phyloP scores from a whole-genome alignment of 2,113 vertebrate genomes.

The Aptenodytes forsteri region DNA sequence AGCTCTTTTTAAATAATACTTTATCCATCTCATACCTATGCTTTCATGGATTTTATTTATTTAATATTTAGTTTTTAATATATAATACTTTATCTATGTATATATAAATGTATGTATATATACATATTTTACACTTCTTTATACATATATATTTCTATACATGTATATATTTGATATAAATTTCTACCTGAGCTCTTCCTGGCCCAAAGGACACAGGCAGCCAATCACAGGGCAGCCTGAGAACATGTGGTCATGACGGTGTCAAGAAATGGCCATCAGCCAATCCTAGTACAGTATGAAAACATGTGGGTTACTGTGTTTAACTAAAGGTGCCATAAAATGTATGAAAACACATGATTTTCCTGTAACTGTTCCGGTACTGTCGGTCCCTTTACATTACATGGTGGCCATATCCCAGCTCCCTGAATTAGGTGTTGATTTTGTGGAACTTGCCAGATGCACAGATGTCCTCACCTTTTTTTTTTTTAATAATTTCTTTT shows the following conservation, averaged over 20 bases:
- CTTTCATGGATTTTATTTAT: neutral
- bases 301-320: neutral
- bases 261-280: neutral
- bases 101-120: too few relatives aligned
- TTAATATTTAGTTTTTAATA: neutral
- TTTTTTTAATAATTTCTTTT: neutral
- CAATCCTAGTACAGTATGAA: neutral
- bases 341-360: neutral
- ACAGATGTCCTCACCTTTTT: neutral
- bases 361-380: neutral
- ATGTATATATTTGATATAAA: neutral
- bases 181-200: neutral
- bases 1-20: neutral
- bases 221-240: neutral
- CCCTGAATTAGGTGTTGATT: slow-evolving; percentile 52
- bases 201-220: neutral
- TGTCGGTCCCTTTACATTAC: neutral
- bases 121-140: neutral
- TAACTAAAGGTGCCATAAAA: neutral
- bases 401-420: slow-evolving; percentile 3
- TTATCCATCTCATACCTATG: neutral
- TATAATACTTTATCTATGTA: neutral
- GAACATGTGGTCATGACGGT: neutral
- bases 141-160: neutral
- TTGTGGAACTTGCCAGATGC: slow-evolving; percentile 30